Evolutionary conservation across 2,888 invertebrate genomes (phyloP).

Genomic region (Ectemnius continuus): DNA sequence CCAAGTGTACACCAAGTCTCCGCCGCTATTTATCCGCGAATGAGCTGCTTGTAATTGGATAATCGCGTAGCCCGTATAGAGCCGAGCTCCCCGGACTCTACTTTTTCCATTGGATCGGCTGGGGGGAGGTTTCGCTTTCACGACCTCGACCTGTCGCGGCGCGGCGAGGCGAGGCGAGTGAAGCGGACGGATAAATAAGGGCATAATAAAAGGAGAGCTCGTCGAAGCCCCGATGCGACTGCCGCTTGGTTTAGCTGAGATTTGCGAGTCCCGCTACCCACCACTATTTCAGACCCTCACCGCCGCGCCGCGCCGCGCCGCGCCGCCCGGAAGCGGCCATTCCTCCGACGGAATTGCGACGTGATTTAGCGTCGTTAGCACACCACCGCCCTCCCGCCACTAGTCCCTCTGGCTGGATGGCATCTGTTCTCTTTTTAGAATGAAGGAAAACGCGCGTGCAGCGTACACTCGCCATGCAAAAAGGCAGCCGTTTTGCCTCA

Average conservation of each 20-base stretch:
- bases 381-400: background rate
- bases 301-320: no score
- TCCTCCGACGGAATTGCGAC: background rate
- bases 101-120: background rate
- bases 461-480: background rate
- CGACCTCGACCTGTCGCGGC: background rate
- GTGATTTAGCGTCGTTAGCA: slow-evolving; percentile 3
- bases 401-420: no score
- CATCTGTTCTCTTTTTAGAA: background rate
- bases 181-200: background rate
- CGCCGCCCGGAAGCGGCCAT: background rate
- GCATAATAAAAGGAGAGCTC: background rate
- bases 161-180: no score
- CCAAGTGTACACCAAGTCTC: no score
- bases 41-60: no score
- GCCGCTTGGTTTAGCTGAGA: background rate
- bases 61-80: no score
- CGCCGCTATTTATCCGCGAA: no score
- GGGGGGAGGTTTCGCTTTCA: background rate
- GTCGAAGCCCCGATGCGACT: background rate
- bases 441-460: background rate
- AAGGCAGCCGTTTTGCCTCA: background rate
- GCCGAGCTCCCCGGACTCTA: background rate
- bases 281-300: background rate
- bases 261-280: background rate